Evolutionary conservation across 2,888 invertebrate genomes (phyloP).

Genomic region (Troilus luridus): DNA sequence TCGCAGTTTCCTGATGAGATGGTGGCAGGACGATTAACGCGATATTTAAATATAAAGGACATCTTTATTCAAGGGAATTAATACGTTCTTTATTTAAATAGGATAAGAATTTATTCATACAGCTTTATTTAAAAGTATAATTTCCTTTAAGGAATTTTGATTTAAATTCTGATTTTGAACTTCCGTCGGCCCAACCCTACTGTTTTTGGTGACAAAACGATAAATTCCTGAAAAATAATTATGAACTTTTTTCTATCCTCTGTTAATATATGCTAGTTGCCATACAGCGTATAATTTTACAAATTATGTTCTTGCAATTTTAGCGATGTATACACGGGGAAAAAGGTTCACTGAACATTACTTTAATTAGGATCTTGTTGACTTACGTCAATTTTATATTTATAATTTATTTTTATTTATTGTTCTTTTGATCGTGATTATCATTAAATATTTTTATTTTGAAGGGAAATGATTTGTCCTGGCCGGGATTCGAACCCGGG

Average conservation of each 20-base stretch:
- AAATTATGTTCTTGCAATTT: too few relatives aligned
- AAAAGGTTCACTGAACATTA: too few relatives aligned
- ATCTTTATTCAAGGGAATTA: constrained; percentile 25
- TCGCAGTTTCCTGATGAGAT: not conserved
- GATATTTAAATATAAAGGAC: constrained; percentile 35
- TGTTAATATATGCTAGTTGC: too few relatives aligned
- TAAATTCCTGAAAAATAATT: not conserved
- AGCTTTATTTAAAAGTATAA: constrained; percentile 13
- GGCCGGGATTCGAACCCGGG: too few relatives aligned
- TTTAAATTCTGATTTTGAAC: constrained; percentile 12
- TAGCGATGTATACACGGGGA: too few relatives aligned
- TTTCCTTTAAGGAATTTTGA: not conserved
- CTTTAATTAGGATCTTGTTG: too few relatives aligned
- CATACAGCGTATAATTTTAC: too few relatives aligned
- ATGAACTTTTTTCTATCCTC: not conserved
- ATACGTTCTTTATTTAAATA: constrained; percentile 18
- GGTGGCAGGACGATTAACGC: not conserved
- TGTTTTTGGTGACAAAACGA: not conserved
- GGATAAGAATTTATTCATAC: not conserved
- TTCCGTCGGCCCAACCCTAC: not conserved
- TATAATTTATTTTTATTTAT: too few relatives aligned
- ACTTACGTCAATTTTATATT: too few relatives aligned
- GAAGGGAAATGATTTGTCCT: too few relatives aligned
- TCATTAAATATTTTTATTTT: too few relatives aligned
- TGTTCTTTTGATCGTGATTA: too few relatives aligned